These are phyloP conservation scores for Medauroidea extradentata DNA, from an alignment of 1,140 invertebrate genomes.

Conservation along the genomic window DNA sequence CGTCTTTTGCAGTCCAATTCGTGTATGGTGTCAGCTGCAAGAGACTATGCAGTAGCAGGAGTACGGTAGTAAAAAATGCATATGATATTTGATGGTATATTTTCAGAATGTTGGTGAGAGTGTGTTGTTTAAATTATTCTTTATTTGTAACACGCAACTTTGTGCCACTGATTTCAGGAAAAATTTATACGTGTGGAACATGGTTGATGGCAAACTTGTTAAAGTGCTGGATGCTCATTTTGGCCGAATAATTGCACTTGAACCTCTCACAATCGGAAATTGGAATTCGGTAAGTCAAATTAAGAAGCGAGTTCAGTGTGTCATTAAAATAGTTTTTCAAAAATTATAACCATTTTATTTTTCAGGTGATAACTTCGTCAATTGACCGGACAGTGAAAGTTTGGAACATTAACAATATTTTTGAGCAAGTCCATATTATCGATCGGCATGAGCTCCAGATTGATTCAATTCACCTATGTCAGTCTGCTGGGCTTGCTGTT, in stretches of 20 bases:
- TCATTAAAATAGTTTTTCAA: neutral
- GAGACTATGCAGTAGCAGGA: constrained; percentile 90
- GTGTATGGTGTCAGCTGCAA: constrained; percentile 82
- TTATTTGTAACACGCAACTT: too few species aligned
- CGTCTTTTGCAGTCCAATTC: constrained; percentile 85
- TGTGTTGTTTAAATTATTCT: too few species aligned
- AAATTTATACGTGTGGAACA: constrained; percentile 92
- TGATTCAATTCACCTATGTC: constrained; percentile 67
- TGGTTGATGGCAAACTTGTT: constrained; percentile 70
- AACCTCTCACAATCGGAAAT: constrained; percentile 75
- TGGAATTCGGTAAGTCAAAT: constrained; percentile 69
- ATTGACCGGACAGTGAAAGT: constrained; percentile 98
- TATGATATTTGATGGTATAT: neutral
- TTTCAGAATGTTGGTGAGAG: neutral
- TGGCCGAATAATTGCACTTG: constrained; percentile 89
- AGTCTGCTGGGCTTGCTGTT: constrained; percentile 56
- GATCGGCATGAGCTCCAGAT: constrained; percentile 94
- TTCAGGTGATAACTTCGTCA: constrained; percentile 85
- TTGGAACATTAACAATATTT: constrained; percentile 99
- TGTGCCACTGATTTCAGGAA: constrained; percentile 57
- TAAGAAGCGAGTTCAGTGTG: neutral
- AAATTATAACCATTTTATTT: constrained; percentile 10
- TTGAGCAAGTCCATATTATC: constrained; percentile 94
- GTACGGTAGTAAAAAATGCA: constrained; percentile 57
- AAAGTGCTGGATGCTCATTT: constrained; percentile 96